Percentiles rank a stretch among this genome's conserved stretches.
Evolutionary conservation across 1,140 invertebrate genomes (phyloP).

Genomic region (Atta colombica): DNA sequence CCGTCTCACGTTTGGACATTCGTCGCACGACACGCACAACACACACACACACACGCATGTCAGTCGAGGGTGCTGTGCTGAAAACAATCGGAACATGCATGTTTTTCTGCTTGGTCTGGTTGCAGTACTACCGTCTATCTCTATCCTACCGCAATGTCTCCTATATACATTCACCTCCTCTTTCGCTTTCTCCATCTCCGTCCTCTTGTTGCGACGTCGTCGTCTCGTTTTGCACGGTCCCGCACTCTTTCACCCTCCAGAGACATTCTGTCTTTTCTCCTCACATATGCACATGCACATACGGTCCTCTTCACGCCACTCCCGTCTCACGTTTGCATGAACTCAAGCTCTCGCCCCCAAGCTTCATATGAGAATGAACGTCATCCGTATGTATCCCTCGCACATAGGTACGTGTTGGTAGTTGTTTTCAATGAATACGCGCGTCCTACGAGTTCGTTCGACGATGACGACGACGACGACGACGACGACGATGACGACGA

Average conservation of each 20-base stretch:
- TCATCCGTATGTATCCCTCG: conserved; percentile 39
- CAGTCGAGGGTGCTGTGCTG: conserved; percentile 28
- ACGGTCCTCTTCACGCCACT: conserved; percentile 60
- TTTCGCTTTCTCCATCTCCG: conserved; percentile 31
- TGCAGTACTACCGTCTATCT: conserved; percentile 38
- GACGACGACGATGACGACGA: conserved; percentile 52
- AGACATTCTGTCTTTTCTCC: conserved; percentile 75
- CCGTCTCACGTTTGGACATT: background rate
- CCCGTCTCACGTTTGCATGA: conserved; percentile 30
- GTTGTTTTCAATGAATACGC: conserved; percentile 79
- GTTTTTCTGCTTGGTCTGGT: conserved; percentile 79
- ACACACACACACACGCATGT: background rate
- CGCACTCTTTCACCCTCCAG: conserved; percentile 79
- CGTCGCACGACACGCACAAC: background rate
- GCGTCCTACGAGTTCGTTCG: conserved; percentile 68
- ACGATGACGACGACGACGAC: background rate
- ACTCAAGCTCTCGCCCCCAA: conserved; percentile 36
- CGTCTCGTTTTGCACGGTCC: conserved; percentile 75
- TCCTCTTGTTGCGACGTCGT: conserved; percentile 19
- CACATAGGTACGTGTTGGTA: conserved; percentile 55
- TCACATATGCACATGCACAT: conserved; percentile 70
- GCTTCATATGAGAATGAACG: conserved; percentile 29
- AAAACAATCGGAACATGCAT: conserved; percentile 81
- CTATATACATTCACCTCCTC: conserved; percentile 44
- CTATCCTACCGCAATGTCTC: conserved; percentile 39